phyloP scores from a whole-genome alignment of 2,888 invertebrate genomes.

The Hypolimnas misippus region DNA sequence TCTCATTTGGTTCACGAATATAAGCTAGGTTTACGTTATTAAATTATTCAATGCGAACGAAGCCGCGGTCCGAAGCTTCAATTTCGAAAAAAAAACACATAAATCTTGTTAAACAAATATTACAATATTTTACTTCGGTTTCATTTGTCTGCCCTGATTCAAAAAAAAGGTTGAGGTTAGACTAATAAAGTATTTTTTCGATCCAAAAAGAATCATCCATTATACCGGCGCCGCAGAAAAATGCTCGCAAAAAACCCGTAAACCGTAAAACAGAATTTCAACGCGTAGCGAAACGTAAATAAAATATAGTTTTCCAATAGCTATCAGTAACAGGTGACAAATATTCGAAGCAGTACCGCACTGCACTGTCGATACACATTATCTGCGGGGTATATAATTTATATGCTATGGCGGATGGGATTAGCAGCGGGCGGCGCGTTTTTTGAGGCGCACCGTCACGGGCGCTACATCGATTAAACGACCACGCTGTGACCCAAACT shows the following conservation, averaged over 20 bases:
- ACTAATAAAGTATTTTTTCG: constrained; percentile 9
- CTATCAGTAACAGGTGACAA: constrained; percentile 45
- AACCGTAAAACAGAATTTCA: constrained; percentile 28
- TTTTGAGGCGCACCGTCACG: constrained; percentile 54
- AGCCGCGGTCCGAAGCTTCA: too few species aligned
- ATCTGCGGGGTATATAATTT: constrained; percentile 71
- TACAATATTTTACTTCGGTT: not conserved
- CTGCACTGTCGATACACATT: constrained; percentile 42
- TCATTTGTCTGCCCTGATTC: not conserved
- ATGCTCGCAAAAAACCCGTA: constrained; percentile 9
- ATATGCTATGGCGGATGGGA: constrained; percentile 77
- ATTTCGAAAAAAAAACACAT: not conserved
- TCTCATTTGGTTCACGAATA: too few species aligned
- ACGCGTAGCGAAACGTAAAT: constrained; percentile 33
- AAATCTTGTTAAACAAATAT: not conserved
- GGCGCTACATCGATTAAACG: constrained; percentile 44
- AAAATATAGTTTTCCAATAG: constrained; percentile 42
- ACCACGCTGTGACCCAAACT: constrained; percentile 40
- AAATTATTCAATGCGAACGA: too few species aligned
- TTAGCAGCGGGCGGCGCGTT: constrained; percentile 68
- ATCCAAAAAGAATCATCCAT: constrained; percentile 9
- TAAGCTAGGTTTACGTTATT: too few species aligned
- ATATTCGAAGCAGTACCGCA: constrained; percentile 34
- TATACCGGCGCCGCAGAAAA: constrained; percentile 12
- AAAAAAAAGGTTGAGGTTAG: constrained; percentile 1